phyloP scores from a whole-genome alignment of 1,140 invertebrate genomes.

The Physella acuta region DNA sequence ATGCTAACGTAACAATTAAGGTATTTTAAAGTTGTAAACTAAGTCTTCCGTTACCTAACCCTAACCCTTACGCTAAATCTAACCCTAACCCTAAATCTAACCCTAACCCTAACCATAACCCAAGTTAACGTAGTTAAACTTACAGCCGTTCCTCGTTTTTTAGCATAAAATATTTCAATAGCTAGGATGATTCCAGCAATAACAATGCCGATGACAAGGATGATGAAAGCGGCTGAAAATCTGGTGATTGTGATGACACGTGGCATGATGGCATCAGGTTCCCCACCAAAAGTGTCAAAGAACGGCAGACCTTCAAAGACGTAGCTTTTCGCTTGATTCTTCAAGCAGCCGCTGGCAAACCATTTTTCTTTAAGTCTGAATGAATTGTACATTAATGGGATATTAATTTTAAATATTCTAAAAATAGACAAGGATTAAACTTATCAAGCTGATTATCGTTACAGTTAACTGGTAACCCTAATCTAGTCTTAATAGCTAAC shows the following conservation, averaged over 20 bases:
- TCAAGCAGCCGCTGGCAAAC: conserved; percentile 25
- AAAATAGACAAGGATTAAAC: too few relatives aligned
- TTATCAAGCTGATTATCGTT: too few relatives aligned
- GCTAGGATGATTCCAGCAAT: conserved; percentile 17
- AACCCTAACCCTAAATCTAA: too few relatives aligned
- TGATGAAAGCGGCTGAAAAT: conserved; percentile 30
- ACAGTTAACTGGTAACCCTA: too few relatives aligned
- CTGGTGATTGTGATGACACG: conserved; percentile 25
- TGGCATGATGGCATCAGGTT: conserved; percentile 18
- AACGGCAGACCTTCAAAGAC: conserved; percentile 29
- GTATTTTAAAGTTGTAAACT: too few relatives aligned
- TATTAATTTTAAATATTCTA: too few relatives aligned
- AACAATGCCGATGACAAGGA: conserved; percentile 25
- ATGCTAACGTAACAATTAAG: too few relatives aligned
- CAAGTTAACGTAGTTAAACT: conserved; percentile 12
- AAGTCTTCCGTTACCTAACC: too few relatives aligned
- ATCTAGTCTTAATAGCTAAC: too few relatives aligned
- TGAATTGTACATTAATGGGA: too few relatives aligned
- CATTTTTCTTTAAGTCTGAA: conserved; percentile 29
- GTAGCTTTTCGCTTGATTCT: conserved; percentile 19
- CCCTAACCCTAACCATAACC: too few relatives aligned
- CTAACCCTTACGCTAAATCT: too few relatives aligned
- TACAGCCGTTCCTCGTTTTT: conserved; percentile 21
- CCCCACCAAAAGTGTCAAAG: conserved; percentile 30
- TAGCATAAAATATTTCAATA: conserved; percentile 27